Conservation (phyloP, 2,888 invertebrate species). For the Hedychridium roseum region DNA sequence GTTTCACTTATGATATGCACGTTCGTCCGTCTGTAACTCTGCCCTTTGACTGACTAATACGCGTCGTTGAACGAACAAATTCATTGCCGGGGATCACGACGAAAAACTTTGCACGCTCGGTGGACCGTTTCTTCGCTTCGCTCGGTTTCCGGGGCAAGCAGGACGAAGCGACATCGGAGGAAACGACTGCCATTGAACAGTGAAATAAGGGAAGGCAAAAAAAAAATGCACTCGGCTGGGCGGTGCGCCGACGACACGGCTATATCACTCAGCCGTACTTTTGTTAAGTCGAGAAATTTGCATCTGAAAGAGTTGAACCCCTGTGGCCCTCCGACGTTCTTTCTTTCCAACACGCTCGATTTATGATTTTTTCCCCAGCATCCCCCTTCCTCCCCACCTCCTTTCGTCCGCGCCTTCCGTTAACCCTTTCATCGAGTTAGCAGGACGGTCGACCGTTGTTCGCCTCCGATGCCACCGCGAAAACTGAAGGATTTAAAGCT, state of each 20-base stretch:
- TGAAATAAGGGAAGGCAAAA: slow-evolving; percentile 34
- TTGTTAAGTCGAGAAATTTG: slow-evolving; percentile 52
- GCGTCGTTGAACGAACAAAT: too few relatives aligned
- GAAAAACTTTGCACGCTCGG: too few relatives aligned
- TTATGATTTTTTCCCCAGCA: slow-evolving; percentile 43
- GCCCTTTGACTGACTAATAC: too few relatives aligned
- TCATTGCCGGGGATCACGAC: too few relatives aligned
- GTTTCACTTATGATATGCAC: too few relatives aligned
- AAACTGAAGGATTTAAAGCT: background rate
- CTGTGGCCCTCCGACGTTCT: slow-evolving; percentile 1
- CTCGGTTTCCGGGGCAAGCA: background rate
- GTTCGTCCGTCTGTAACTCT: too few relatives aligned
- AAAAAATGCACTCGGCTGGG: slow-evolving; percentile 23
- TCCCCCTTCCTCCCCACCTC: background rate
- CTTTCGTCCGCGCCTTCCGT: background rate
- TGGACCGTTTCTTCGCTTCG: too few relatives aligned
- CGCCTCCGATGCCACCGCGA: background rate
- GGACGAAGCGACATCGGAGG: background rate
- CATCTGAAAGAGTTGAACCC: slow-evolving; percentile 50
- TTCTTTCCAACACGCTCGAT: slow-evolving; percentile 36
- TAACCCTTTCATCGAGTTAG: background rate
- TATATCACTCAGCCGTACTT: slow-evolving; percentile 47
- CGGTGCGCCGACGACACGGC: slow-evolving; percentile 7
- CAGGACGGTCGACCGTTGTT: background rate
- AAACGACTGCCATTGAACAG: slow-evolving; percentile 17